phyloP scores from a whole-genome alignment of 2,797 vertebrate species.

The Centropyge bicolor region DNA sequence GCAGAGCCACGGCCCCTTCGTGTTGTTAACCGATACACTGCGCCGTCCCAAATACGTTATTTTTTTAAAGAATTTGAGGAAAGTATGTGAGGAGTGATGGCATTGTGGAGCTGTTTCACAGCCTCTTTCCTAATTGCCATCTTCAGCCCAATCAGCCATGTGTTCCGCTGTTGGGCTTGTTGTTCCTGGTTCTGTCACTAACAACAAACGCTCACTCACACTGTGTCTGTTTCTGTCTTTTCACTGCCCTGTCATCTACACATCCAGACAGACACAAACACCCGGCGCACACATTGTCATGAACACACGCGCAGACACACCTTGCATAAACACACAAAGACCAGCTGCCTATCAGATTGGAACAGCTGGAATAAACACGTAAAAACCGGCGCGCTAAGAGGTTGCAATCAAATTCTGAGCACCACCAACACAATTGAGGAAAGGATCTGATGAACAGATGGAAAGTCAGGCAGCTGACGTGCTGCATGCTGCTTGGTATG shows the following conservation, averaged over 20 bases:
- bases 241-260: conserved; percentile 16
- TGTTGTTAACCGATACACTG: conserved; percentile 49
- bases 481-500: conserved; percentile 30
- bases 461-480: conserved; percentile 56
- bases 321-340: conserved; percentile 43
- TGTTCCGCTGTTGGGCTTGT: conserved; percentile 38
- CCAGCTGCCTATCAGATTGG: conserved; percentile 64
- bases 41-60: conserved; percentile 51
- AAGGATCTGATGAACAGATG: conserved; percentile 67
- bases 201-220: conserved; percentile 41
- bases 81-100: conserved; percentile 57
- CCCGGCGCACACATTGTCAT: too few relatives aligned
- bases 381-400: conserved; percentile 57
- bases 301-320: conserved; percentile 19
- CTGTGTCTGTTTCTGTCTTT: conserved; percentile 24
- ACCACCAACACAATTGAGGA: conserved; percentile 53
- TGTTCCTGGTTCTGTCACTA: conserved; percentile 38
- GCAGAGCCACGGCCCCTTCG: conserved; percentile 32
- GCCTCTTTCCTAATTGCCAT: conserved; percentile 76
- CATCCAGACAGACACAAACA: not conserved
- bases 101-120: conserved; percentile 72
- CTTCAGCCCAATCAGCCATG: conserved; percentile 68
- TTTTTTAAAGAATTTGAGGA: conserved; percentile 64
- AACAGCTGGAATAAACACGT: conserved; percentile 73
- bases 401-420: conserved; percentile 73